A percentile compares a stretch with the other conserved stretches of the same genome.
Evolutionary conservation across 1,140 invertebrate genomes (phyloP).

Genomic region (Drosophila varians): DNA sequence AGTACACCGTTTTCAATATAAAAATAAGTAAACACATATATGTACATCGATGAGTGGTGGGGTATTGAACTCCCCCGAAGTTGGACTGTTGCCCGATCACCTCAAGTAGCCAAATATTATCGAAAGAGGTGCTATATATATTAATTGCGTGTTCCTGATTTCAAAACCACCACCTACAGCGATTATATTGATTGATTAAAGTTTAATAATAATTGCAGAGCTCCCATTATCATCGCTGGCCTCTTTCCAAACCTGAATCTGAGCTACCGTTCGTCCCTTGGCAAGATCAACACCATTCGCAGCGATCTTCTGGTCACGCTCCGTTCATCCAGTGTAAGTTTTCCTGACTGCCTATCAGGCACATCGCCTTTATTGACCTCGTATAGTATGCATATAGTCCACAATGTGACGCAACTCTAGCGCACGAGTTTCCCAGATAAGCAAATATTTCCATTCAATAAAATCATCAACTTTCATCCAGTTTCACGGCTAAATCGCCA

Average conservation of each 20-base stretch:
- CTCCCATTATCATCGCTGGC: conserved; percentile 68
- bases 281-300: conserved; percentile 75
- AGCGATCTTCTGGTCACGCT: conserved; percentile 72
- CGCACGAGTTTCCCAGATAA: conserved; percentile 39
- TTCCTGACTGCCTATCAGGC: conserved; percentile 31
- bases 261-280: conserved; percentile 70
- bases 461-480: conserved; percentile 6
- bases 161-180: conserved; percentile 13
- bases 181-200: conserved; percentile 18
- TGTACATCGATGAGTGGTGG: conserved; percentile 10
- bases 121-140: conserved; percentile 29
- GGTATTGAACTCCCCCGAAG: conserved; percentile 47
- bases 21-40: conserved; percentile 11
- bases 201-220: conserved; percentile 62
- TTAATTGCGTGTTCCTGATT: conserved; percentile 53
- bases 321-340: conserved; percentile 70
- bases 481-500: not conserved
- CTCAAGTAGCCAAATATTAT: conserved; percentile 25
- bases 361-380: conserved; percentile 32
- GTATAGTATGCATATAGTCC: conserved; percentile 12
- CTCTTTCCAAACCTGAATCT: conserved; percentile 80
- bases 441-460: conserved; percentile 48
- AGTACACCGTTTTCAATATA: conserved; percentile 41
- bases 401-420: conserved; percentile 16
- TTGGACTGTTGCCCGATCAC: conserved; percentile 56